Evolutionary conservation across 2,888 invertebrate genomes (phyloP).

Genomic region (Cephus sareptanus): DNA sequence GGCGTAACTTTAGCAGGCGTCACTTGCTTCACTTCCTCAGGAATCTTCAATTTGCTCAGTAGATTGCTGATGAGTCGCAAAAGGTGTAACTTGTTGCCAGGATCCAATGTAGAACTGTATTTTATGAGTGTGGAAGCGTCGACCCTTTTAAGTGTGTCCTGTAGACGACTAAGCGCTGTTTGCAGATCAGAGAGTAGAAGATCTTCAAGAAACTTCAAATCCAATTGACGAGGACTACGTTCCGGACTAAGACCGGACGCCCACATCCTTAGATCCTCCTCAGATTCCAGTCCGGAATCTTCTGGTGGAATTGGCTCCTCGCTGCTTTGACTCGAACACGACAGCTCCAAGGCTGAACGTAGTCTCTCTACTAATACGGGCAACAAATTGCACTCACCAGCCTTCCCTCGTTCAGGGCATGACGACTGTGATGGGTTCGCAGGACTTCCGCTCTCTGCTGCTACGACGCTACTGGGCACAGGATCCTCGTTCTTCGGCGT

Average conservation of each 20-base stretch:
- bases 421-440: not conserved
- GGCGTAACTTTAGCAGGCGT: constrained; percentile 32
- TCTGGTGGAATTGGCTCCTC: constrained; percentile 65
- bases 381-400: constrained; percentile 64
- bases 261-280: constrained; percentile 74
- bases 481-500: constrained; percentile 34
- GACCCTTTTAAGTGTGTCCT: constrained; percentile 74
- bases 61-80: constrained; percentile 78
- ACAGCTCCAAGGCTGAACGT: constrained; percentile 62
- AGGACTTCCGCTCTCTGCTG: constrained; percentile 5
- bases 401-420: constrained; percentile 2
- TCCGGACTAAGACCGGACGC: constrained; percentile 67
- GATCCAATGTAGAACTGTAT: constrained; percentile 68
- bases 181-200: constrained; percentile 81
- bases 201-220: constrained; percentile 68
- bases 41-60: constrained; percentile 69
- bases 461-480: constrained; percentile 24
- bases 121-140: constrained; percentile 67
- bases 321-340: constrained; percentile 37
- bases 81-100: constrained; percentile 71
- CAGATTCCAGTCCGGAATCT: constrained; percentile 77
- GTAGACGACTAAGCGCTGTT: constrained; percentile 79
- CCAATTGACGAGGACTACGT: constrained; percentile 55
- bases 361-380: constrained; percentile 66
- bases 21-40: constrained; percentile 62